Percentiles rank a stretch among this genome's conserved stretches.
These are phyloP conservation scores for Andrena haemorrhoa DNA, from an alignment of 2,888 invertebrate genomes.

Conservation along the genomic window DNA sequence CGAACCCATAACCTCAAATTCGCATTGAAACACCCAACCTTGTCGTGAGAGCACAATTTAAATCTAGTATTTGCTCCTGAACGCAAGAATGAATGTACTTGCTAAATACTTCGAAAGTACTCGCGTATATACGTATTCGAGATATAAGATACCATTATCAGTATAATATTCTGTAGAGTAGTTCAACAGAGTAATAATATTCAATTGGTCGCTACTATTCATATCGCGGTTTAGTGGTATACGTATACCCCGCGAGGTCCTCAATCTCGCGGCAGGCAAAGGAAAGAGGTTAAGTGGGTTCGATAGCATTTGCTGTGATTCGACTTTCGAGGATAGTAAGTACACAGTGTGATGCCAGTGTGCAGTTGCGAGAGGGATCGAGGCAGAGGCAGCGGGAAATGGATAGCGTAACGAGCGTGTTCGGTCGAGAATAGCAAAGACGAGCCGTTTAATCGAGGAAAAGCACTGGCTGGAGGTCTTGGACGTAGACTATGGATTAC, in stretches of 20 bases:
- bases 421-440: constrained; percentile 39
- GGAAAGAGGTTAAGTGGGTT: neutral
- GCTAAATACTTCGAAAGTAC: no score
- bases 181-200: no score
- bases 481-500: constrained; percentile 42
- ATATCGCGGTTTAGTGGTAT: no score
- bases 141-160: no score
- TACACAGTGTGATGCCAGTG: neutral
- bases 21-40: no score
- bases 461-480: constrained; percentile 13
- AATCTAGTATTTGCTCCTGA: no score
- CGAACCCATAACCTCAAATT: no score
- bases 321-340: neutral
- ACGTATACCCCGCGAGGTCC: neutral
- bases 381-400: neutral
- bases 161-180: no score
- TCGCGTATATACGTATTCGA: no score
- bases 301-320: neutral
- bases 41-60: no score
- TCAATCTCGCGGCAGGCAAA: neutral
- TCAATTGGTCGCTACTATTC: neutral
- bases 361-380: neutral
- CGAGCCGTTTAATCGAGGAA: constrained; percentile 41
- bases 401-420: neutral
- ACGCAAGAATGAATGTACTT: no score